Base-by-base conservation (phyloP, 2,888 invertebrate species). In the Andricus curvator region DNA sequence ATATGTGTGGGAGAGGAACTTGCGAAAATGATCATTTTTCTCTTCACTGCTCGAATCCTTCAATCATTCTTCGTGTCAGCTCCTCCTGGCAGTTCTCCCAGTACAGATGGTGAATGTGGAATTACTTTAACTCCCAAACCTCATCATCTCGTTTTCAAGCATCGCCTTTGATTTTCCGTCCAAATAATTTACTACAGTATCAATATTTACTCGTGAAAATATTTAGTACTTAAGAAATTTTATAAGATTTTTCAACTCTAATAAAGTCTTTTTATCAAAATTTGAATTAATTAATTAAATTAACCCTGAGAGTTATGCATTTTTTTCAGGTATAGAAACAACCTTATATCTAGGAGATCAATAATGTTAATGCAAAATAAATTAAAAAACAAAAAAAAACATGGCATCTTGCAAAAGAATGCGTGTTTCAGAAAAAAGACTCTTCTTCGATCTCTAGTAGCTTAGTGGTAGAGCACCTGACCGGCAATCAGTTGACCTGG, bases 1-100 rank as follows among this genome's bases (percentile, higher is more conserved):
- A 96, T 96, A 94, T 98, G 98, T 89, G 94, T 97, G 0, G 98
- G 98, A 0, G 97, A 97, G 83, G 97, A 97, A 88, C 92, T 97
- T 66, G 97, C 97, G 0, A 95, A 95, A 84, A 97, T 96, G 96
- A 89, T 95, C 33, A 88, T 96, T 41, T 94, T 94, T 81, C 90
- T 97, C 1, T 95, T 96, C 74, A 93, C 94, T 11, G 95, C 95
- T 0, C 93, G 94, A 60, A 93, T 97, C 15, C 88, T 97, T 0
- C 93, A 95, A 13, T 94, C 94, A 5, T 96, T 95, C 88, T 83
- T 88, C 2, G 83, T 96, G 33, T 89, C 91, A 0, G 81, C 94
- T 20, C 91, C 93, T 29, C 74, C 89, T 9, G 90, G 89, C n/a
- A 91, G 93, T 0, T 88, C 91, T 0, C 93, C 95, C 0, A 94